Percentiles rank a stretch among this genome's conserved stretches.
Evolutionary conservation across 2,797 vertebrate genomes (phyloP).

Genomic region (Chelidonichthys spinosus): DNA sequence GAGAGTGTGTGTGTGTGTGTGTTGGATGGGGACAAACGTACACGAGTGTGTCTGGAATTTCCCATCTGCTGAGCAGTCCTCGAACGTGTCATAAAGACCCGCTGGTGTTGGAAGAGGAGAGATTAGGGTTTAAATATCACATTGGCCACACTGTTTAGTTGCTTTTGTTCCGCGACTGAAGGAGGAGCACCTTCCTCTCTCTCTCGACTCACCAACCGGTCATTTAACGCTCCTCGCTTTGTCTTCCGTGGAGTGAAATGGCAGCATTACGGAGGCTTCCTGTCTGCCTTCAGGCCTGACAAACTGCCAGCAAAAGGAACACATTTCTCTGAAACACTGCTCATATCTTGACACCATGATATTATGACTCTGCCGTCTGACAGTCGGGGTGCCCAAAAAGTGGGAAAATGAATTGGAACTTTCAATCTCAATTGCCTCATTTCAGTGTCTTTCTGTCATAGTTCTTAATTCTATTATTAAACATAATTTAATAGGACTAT

Average conservation of each 20-base stretch:
- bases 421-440: neutral
- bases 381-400: neutral
- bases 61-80: neutral
- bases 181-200: neutral
- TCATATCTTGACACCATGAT: neutral
- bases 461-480: neutral
- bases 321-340: neutral
- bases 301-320: neutral
- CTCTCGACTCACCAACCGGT: neutral
- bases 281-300: constrained; percentile 12
- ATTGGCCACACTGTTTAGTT: neutral
- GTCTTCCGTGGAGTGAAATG: neutral
- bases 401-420: neutral
- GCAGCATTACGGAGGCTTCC: constrained; percentile 3
- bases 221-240: neutral
- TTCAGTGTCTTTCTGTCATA: neutral
- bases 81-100: neutral
- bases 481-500: neutral
- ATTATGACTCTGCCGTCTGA: neutral
- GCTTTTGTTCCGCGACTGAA: constrained; percentile 18
- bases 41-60: constrained; percentile 6
- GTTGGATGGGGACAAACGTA: neutral
- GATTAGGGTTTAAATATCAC: constrained; percentile 13
- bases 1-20: too few species aligned
- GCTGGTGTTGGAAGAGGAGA: constrained; percentile 4